Evolutionary conservation across 1,140 invertebrate genomes (phyloP).

Genomic region (Bemisia tabaci): DNA sequence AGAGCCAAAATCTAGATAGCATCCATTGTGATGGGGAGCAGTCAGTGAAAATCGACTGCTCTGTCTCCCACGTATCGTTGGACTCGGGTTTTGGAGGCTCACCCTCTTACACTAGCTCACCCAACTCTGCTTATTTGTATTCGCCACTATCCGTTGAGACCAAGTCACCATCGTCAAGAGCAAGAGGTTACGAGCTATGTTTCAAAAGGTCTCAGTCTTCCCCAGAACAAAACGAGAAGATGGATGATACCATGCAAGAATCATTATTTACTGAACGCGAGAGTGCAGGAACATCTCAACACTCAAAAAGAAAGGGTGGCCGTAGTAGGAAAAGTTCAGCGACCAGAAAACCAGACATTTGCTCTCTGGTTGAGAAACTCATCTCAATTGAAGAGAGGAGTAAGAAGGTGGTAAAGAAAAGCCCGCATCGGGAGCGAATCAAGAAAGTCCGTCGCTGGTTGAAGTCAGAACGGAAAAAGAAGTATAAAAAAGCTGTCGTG

Average conservation of each 20-base stretch:
- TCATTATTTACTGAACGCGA: not conserved
- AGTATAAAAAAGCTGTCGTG: not conserved
- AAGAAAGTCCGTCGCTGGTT: not conserved
- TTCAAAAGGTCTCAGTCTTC: not conserved
- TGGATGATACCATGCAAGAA: not conserved
- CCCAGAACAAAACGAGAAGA: not conserved
- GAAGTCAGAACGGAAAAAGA: not conserved
- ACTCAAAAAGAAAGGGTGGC: not conserved
- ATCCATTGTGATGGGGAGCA: slow-evolving; percentile 19
- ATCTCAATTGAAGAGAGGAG: not conserved
- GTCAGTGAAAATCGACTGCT: slow-evolving; percentile 27
- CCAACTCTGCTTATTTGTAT: slow-evolving; percentile 24
- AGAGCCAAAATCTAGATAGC: not conserved
- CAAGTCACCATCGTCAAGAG: not conserved
- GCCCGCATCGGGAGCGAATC: not conserved
- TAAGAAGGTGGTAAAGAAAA: not conserved
- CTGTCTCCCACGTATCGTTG: slow-evolving; percentile 66
- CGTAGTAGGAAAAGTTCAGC: not conserved
- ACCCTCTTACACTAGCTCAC: slow-evolving; percentile 71
- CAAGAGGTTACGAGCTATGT: not conserved
- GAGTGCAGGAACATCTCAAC: not conserved
- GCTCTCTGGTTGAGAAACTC: not conserved
- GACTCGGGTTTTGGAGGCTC: slow-evolving; percentile 59
- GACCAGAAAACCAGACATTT: not conserved
- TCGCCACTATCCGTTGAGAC: not conserved